phyloP scores from a whole-genome alignment of 1,140 invertebrate genomes.

The Piezodorus guildinii region DNA sequence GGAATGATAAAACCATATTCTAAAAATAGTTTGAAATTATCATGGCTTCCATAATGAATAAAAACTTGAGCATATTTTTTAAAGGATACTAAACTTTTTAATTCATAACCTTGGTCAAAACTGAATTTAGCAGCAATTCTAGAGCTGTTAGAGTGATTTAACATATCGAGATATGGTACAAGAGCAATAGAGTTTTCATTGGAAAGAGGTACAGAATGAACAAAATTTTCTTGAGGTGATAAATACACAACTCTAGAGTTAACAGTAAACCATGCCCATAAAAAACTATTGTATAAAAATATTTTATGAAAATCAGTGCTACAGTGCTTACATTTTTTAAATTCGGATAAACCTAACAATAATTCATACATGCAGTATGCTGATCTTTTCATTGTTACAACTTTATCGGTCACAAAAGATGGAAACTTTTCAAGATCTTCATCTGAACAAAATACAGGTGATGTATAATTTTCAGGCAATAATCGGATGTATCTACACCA shows the following conservation, averaged over 20 bases:
- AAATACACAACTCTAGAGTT: conserved; percentile 45
- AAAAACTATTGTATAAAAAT: conserved; percentile 29
- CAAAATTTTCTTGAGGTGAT: conserved; percentile 24
- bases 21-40: conserved; percentile 30
- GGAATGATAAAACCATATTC: conserved; percentile 31
- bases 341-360: conserved; percentile 15
- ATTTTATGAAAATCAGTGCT: conserved; percentile 20
- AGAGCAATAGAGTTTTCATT: conserved; percentile 39
- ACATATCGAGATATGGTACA: conserved; percentile 49
- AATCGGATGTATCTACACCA: conserved; percentile 35
- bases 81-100: conserved; percentile 27
- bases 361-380: conserved; percentile 24
- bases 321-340: conserved; percentile 28
- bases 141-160: conserved; percentile 42
- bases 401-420: conserved; percentile 24
- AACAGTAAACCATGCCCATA: conserved; percentile 44
- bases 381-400: conserved; percentile 24
- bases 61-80: conserved; percentile 30
- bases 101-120: conserved; percentile 27
- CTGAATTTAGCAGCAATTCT: conserved; percentile 27
- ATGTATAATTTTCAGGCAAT: conserved; percentile 34
- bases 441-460: conserved; percentile 30
- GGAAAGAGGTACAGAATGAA: conserved; percentile 23
- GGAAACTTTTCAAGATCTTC: conserved; percentile 27
- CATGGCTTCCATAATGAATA: conserved; percentile 31